Evolutionary conservation across 1,140 invertebrate genomes (phyloP).

Genomic region (Calliopsis andreniformis): DNA sequence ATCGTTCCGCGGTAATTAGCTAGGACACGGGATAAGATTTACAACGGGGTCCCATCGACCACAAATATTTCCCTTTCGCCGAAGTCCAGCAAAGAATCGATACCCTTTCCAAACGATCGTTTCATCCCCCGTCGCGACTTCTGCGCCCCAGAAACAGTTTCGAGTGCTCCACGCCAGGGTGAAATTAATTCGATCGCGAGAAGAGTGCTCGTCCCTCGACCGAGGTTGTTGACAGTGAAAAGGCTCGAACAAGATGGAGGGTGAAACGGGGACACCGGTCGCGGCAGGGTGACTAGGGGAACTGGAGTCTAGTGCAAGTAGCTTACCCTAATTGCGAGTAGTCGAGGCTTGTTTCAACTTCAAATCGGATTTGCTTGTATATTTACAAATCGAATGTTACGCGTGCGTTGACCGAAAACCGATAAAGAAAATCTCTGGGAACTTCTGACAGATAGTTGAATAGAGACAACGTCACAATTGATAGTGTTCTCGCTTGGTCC

Average conservation of each 20-base stretch:
- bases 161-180: no score
- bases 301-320: background rate
- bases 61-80: slow-evolving; percentile 14
- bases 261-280: slow-evolving; percentile 5
- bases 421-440: background rate
- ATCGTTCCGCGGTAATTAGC: slow-evolving; percentile 45
- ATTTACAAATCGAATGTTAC: slow-evolving; percentile 14
- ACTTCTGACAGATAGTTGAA: background rate
- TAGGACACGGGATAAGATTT: slow-evolving; percentile 27
- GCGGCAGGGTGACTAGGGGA: background rate
- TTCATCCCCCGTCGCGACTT: no score
- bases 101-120: slow-evolving; percentile 2
- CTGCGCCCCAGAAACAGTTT: background rate
- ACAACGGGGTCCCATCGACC: slow-evolving; percentile 24
- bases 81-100: background rate
- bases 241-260: background rate
- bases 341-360: slow-evolving; percentile 18
- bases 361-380: slow-evolving; percentile 17
- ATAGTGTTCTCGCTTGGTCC: no score
- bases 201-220: background rate
- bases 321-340: slow-evolving; percentile 39
- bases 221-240: slow-evolving; percentile 9
- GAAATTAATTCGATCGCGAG: background rate
- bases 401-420: slow-evolving; percentile 17
- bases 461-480: no score